These are phyloP conservation scores for Leptinotarsa defecta DNA, from an alignment of 1,140 invertebrate species.

Conservation along the genomic window DNA sequence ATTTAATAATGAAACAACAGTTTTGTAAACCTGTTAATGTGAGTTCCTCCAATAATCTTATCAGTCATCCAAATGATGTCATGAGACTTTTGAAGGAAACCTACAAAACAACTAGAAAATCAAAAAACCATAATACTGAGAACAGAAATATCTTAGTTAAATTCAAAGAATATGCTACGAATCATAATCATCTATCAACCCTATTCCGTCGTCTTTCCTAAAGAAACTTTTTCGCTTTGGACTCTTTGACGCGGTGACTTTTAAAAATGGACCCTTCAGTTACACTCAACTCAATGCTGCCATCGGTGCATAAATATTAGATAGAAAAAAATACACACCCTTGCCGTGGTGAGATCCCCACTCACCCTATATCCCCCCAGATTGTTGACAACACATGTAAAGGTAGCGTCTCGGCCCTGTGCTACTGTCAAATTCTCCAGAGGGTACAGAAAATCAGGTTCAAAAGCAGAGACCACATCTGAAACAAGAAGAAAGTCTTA, in stretches of 20 bases:
- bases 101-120: too few relatives aligned
- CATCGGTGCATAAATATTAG: slow-evolving; percentile 43
- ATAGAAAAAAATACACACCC: slow-evolving; percentile 68
- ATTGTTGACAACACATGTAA: slow-evolving; percentile 89
- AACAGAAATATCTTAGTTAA: too few relatives aligned
- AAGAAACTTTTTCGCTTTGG: too few relatives aligned
- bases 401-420: slow-evolving; percentile 84
- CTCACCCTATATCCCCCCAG: slow-evolving; percentile 91
- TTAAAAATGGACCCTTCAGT: slow-evolving; percentile 30
- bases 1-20: too few relatives aligned
- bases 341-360: slow-evolving; percentile 79
- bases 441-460: slow-evolving; percentile 83
- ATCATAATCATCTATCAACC: too few relatives aligned
- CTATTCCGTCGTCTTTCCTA: too few relatives aligned
- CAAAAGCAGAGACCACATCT: slow-evolving; percentile 66
- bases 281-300: slow-evolving; percentile 29
- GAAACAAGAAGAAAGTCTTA: slow-evolving; percentile 40
- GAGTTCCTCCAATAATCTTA: too few relatives aligned
- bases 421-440: slow-evolving; percentile 86
- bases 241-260: neutral
- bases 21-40: too few relatives aligned
- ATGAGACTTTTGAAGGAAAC: too few relatives aligned
- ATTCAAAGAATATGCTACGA: too few relatives aligned
- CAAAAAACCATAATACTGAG: too few relatives aligned
- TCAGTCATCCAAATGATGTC: too few relatives aligned